phyloP scores from a whole-genome alignment of 2,113 vertebrate species.

The Bos taurus region ARS-UCD2.0 NC_037328.1:63610501-63611000 shows the following conservation, averaged over 20 bases:
- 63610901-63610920: slow-evolving; percentile 50
- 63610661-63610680: not conserved
- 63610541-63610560: not conserved
- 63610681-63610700: not conserved
- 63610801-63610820: not conserved
- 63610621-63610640: not conserved
- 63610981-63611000: slow-evolving; percentile 66
- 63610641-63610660: not conserved
- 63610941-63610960: slow-evolving; percentile 65
- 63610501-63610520: not conserved
- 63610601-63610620: not conserved
- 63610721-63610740: not conserved
- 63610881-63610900: slow-evolving; percentile 28
- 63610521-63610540: not conserved
- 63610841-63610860: not conserved
- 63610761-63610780: not conserved
- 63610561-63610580: not conserved
- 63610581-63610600: not conserved
- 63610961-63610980: slow-evolving; percentile 52
- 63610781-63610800: slow-evolving; percentile 32
- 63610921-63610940: slow-evolving; percentile 37
- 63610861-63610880: slow-evolving; percentile 39
- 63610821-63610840: not conserved
- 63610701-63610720: not conserved
- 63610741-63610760: not conserved